A percentile compares a stretch with the other conserved stretches of the same genome.
phyloP scores from a whole-genome alignment of 2,113 vertebrate species.

The Lynx canadensis region DNA sequence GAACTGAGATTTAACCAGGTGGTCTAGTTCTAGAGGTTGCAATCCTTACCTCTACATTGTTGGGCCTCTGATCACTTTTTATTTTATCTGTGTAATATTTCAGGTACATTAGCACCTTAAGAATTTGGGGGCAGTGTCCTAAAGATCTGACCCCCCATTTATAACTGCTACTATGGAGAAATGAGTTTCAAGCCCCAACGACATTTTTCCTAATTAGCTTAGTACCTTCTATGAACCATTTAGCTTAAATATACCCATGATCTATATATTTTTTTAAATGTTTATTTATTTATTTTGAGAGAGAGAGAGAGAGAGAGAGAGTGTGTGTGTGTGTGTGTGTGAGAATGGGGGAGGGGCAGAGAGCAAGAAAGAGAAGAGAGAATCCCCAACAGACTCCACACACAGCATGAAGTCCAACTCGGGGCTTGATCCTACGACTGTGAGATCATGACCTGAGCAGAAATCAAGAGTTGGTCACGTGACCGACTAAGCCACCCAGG shows the following conservation, averaged over 20 bases:
- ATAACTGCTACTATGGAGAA: neutral
- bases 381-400: too few species aligned
- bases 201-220: neutral
- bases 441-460: too few species aligned
- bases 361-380: too few species aligned
- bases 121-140: neutral
- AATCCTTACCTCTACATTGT: neutral
- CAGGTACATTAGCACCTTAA: neutral
- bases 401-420: too few species aligned
- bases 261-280: neutral
- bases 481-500: too few species aligned
- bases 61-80: neutral
- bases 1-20: neutral
- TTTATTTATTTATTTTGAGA: too few species aligned
- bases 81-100: slow-evolving; percentile 15
- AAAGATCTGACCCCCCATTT: neutral
- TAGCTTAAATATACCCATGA: neutral
- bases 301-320: too few species aligned
- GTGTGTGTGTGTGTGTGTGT: too few species aligned
- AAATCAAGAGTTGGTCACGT: too few species aligned
- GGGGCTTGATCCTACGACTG: too few species aligned
- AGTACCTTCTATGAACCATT: slow-evolving; percentile 4
- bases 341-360: too few species aligned
- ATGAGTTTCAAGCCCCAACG: neutral
- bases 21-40: neutral